phyloP scores from a whole-genome alignment of 2,113 vertebrate genomes.

The Oceanodroma tethys region DNA sequence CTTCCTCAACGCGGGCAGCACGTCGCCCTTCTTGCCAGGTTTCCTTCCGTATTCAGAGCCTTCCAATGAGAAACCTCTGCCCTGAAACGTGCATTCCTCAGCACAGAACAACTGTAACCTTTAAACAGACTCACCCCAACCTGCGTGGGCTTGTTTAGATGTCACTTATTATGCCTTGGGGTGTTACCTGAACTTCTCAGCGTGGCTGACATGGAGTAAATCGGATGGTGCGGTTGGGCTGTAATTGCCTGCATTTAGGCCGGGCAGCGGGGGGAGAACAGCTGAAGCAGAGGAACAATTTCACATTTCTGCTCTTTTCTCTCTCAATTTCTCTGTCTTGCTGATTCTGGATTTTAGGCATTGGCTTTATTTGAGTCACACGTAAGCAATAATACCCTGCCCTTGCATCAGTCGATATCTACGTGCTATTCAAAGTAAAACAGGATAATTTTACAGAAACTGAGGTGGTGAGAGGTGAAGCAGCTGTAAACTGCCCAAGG shows the following conservation, averaged over 20 bases:
- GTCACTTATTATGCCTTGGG: background rate
- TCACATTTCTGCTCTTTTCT: background rate
- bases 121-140: background rate
- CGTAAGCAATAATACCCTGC: background rate
- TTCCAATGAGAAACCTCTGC: background rate
- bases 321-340: background rate
- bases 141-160: background rate
- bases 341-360: background rate
- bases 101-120: background rate
- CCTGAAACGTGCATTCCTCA: accelerated
- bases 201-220: background rate
- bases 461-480: background rate
- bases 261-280: background rate
- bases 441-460: background rate
- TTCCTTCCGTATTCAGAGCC: background rate
- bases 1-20: accelerated
- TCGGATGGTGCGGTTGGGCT: background rate
- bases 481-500: background rate
- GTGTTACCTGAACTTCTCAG: background rate
- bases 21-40: background rate
- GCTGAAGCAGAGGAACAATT: background rate
- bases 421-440: background rate
- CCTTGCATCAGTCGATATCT: background rate
- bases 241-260: background rate
- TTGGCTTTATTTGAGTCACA: background rate